A percentile compares a stretch with the other conserved stretches of the same genome.
Evolutionary conservation across 2,797 vertebrate species (phyloP).

Genomic region (Luscinia luscinia): DNA sequence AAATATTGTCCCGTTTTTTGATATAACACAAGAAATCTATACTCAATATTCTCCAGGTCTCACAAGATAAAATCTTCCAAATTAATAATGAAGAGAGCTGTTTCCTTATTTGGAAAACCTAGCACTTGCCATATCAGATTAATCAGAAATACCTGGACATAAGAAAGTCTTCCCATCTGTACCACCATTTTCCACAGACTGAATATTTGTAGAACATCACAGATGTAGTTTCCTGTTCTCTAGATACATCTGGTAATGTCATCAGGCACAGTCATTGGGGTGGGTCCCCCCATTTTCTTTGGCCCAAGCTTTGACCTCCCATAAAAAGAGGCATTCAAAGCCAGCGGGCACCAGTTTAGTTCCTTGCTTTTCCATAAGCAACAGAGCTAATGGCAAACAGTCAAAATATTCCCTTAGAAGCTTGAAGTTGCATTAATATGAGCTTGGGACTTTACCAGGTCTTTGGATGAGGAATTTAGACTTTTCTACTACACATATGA

Average conservation of each 20-base stretch:
- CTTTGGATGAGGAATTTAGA: slow-evolving; percentile 33
- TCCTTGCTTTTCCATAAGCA: slow-evolving; percentile 46
- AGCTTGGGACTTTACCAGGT: slow-evolving; percentile 43
- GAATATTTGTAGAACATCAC: neutral
- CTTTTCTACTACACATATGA: slow-evolving; percentile 16
- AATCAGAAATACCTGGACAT: neutral
- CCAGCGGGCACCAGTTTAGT: slow-evolving; percentile 7
- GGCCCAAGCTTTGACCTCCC: slow-evolving; percentile 38
- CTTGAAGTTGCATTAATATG: slow-evolving; percentile 42
- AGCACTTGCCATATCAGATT: neutral
- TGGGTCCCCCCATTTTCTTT: slow-evolving; percentile 53
- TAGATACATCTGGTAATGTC: slow-evolving; percentile 29
- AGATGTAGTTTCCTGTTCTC: slow-evolving; percentile 9
- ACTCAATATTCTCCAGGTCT: neutral
- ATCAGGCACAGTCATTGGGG: slow-evolving; percentile 20
- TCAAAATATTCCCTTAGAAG: slow-evolving; percentile 55
- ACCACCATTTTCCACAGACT: neutral
- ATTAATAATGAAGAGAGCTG: neutral
- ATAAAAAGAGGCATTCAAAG: slow-evolving; percentile 32
- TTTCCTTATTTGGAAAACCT: neutral
- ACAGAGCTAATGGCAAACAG: slow-evolving; percentile 37
- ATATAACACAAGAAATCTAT: neutral
- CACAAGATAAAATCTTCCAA: neutral
- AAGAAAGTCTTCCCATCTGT: neutral
- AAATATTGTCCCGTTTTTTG: neutral